These are phyloP conservation scores for Pipistrellus pygmaeus DNA, from an alignment of 2,797 vertebrate genomes.

Conservation along the genomic window DNA sequence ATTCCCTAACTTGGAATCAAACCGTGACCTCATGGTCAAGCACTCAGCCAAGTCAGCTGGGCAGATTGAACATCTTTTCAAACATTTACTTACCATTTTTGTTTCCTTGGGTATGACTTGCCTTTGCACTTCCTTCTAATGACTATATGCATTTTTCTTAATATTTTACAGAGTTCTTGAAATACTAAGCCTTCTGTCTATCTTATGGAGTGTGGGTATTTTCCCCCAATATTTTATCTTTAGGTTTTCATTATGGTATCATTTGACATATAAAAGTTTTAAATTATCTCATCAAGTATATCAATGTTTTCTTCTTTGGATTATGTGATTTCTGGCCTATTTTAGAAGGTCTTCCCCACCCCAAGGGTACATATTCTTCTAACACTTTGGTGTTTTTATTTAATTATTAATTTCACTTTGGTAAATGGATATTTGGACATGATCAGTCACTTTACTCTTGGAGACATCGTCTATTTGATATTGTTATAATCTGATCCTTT, in stretches of 20 bases:
- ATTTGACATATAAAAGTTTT: background rate
- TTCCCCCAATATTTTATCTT: background rate
- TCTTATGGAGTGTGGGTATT: background rate
- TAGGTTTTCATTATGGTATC: background rate
- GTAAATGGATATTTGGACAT: background rate
- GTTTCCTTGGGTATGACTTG: background rate
- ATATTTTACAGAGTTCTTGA: background rate
- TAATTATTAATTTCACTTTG: conserved; percentile 38
- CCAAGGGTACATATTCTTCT: background rate
- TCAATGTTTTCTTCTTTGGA: conserved; percentile 23
- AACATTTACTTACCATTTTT: conserved; percentile 34
- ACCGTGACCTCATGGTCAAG: too few relatives aligned
- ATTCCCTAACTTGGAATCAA: too few relatives aligned
- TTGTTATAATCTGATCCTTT: background rate
- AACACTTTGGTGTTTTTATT: background rate
- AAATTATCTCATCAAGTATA: conserved; percentile 53
- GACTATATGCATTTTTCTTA: background rate
- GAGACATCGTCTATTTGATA: background rate
- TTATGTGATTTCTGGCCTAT: background rate
- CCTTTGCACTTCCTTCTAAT: background rate
- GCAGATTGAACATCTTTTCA: background rate
- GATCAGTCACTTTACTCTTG: conserved; percentile 22
- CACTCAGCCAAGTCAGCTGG: too few relatives aligned
- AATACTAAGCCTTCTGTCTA: background rate
- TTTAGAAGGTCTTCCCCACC: background rate